Evolutionary conservation across 2,113 vertebrate genomes (phyloP), one percentile per base, ranked within the genome.

Genomic region (Chrysemys picta): DNA sequence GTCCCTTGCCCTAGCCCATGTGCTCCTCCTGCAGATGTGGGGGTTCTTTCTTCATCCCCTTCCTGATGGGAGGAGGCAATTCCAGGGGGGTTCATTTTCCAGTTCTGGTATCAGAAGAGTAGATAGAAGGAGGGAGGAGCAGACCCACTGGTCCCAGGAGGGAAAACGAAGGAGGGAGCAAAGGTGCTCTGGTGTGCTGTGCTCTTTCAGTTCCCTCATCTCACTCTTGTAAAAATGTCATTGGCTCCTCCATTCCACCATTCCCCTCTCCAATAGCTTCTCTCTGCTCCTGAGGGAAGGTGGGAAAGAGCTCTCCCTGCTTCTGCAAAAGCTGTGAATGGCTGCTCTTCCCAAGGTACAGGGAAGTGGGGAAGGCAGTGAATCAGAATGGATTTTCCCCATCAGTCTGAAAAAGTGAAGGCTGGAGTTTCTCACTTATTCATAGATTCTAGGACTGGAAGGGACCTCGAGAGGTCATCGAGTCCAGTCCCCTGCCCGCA

Each of bases 331-430:
- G 1, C 8, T 88, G 1, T 65, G 35, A 49, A 22, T 16, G 69
- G 1, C 4, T 85, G 13, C 6, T 62, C 1, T 75, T 87, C n/a
- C 81, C 4, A 2, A 16, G 79, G 22, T 6, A 16, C 24, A 90
- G 4, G 2, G 29, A 86, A 84, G 12, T 4, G 1, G 57, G 2
- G 3, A 2, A 82, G 13, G 50, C 2, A 10, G 2, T 62, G 78
- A 94, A 93, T 19, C 31, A n/a, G 16, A 69, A 69, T 69, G 35
- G 17, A n/a, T 38, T 69, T 69, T 69, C 35, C 65, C 0, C 35
- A 52, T 57, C 38, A 50, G 6, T 31, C 16, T 5, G 11, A 69
- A 65, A 1, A 85, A 17, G 82, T 82, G 5, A 24, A 69, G 35
- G 17, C 17, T 4, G 24, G 22, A 5, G 75, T 4, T 82, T 88